These are phyloP conservation scores for Pseudochirops corinnae DNA, from an alignment of 2,797 vertebrate genomes.

Conservation along the genomic window DNA sequence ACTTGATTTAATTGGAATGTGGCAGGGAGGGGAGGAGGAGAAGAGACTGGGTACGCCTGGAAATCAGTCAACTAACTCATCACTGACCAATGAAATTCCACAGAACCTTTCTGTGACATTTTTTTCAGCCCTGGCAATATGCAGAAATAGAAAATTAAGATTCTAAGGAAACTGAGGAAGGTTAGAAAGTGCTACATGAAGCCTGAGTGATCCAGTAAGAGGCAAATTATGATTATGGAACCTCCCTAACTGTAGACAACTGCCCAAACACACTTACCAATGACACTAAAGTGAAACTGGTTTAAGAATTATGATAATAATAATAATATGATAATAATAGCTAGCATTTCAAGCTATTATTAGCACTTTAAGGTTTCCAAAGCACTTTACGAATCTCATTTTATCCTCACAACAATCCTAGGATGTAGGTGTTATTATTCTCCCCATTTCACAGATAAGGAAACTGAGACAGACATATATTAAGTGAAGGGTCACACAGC, in stretches of 20 bases:
- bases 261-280: neutral
- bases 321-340: neutral
- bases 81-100: neutral
- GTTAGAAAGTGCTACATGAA: neutral
- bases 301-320: neutral
- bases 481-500: neutral
- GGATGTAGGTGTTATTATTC: neutral
- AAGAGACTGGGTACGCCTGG: neutral
- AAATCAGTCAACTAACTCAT: neutral
- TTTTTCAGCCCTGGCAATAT: neutral
- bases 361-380: neutral
- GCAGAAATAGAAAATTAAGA: neutral
- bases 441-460: neutral
- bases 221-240: neutral
- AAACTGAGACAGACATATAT: neutral
- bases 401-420: neutral
- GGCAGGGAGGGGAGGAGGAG: fast-evolving
- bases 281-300: too few species aligned
- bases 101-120: neutral
- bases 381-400: neutral
- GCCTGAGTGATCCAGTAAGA: neutral
- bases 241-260: neutral
- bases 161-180: too few species aligned
- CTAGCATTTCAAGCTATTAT: too few species aligned
- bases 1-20: neutral